Evolutionary conservation across 2,888 invertebrate species (phyloP), one percentile per base, ranked within the genome.

Genomic region (Athalia cordata): DNA sequence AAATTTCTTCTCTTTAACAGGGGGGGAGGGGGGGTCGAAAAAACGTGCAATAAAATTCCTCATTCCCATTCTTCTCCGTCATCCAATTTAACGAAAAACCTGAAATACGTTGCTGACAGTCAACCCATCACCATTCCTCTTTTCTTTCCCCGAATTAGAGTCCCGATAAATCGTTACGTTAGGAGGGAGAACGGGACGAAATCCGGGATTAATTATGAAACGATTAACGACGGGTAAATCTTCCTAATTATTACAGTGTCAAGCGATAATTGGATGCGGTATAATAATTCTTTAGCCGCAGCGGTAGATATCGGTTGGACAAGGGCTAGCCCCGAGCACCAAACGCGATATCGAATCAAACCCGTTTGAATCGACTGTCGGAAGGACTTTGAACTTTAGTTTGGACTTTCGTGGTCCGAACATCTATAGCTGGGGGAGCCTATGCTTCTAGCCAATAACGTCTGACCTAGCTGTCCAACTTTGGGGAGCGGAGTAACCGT

Each of bases 361-460:
- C 59, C 47, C 45, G 9, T 57, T 15, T 13, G 43, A 68, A 43
- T 68, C 52, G 9, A 72, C 72, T 72, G 72, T 72, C 72, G 45
- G 47, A 72, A 72, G 59, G 47, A 72, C 72, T 72, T 59, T 72
- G 59, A 72, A 72, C 59, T 57, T 72, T 47, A 11, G 43, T 72
- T 72, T 59, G 59, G 29, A 72, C 57, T 72, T 72, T 5, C 47
- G 59, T 59, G 57, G 59, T 29, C 29, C 29, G 29, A 29, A 29
- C 29, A 29, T 29, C 29, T 29, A 29, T 29, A 29, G 29, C 29
- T 29, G 29, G 29, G 29, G 29, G 29, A 29, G 68, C 68, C 55
- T 68, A 68, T 68, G 68, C 52, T 68, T 68, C 68, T 45, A 72
- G 59, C 72, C 72, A 72, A 72, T 72, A 72, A 72, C 59, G 59